phyloP scores from a whole-genome alignment of 1,140 invertebrate genomes.

The Hestina assimilis region DNA sequence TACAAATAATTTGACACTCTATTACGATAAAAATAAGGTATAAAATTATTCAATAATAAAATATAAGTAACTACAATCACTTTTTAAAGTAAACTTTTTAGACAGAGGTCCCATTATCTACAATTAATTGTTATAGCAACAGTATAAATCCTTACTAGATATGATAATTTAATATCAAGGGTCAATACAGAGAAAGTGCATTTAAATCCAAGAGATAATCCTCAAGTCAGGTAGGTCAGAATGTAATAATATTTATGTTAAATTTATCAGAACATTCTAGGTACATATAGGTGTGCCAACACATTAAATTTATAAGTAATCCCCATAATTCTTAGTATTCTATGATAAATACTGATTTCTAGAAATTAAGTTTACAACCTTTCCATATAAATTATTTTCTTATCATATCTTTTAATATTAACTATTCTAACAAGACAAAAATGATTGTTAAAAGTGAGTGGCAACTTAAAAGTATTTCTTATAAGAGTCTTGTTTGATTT shows the following conservation, averaged over 20 bases:
- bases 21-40: no score
- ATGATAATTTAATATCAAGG: constrained; percentile 22
- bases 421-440: background rate
- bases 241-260: constrained; percentile 26
- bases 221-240: constrained; percentile 31
- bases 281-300: constrained; percentile 10
- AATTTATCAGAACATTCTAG: constrained; percentile 23
- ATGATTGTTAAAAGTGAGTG: background rate
- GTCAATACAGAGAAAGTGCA: constrained; percentile 19
- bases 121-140: constrained; percentile 11
- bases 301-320: background rate
- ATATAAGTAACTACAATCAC: no score
- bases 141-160: constrained; percentile 2
- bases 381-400: background rate
- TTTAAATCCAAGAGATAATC: constrained; percentile 18
- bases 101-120: background rate
- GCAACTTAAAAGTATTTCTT: background rate
- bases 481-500: constrained; percentile 12
- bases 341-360: no score
- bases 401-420: background rate
- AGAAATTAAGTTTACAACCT: no score
- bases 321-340: background rate
- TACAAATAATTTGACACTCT: no score
- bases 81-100: background rate
- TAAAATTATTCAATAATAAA: no score